phyloP scores from a whole-genome alignment of 2,888 invertebrate genomes.

The Acleris holmiana region DNA sequence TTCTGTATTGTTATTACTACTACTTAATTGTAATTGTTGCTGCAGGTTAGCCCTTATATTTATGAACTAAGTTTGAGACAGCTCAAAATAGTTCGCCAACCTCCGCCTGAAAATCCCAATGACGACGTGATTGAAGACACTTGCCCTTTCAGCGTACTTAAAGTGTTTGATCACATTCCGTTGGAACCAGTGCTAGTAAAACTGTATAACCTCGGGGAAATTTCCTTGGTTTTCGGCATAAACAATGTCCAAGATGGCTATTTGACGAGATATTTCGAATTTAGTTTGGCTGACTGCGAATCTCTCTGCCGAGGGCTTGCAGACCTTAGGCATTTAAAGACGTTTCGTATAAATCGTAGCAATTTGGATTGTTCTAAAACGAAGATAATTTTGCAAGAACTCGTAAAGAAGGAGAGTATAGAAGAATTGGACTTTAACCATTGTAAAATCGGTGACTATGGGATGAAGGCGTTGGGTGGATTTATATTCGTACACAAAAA shows the following conservation, averaged over 20 bases:
- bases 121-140: constrained; percentile 63
- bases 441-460: constrained; percentile 86
- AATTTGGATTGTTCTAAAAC: constrained; percentile 84
- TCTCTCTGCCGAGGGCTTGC: constrained; percentile 81
- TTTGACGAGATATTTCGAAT: constrained; percentile 84
- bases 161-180: constrained; percentile 84
- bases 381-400: constrained; percentile 83
- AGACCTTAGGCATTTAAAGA: constrained; percentile 73
- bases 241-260: constrained; percentile 82
- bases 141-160: constrained; percentile 68
- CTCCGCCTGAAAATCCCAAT: constrained; percentile 62
- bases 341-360: constrained; percentile 85
- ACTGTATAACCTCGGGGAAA: constrained; percentile 82
- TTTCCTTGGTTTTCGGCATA: constrained; percentile 67
- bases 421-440: constrained; percentile 87
- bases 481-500: constrained; percentile 76
- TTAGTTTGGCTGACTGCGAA: constrained; percentile 84
- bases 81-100: constrained; percentile 81
- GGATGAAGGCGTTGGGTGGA: constrained; percentile 86
- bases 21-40: constrained; percentile 37
- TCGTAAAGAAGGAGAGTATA: constrained; percentile 77
- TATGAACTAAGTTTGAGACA: constrained; percentile 78
- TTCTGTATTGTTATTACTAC: too few relatives aligned
- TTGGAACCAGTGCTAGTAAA: constrained; percentile 79
- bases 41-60: constrained; percentile 79